Percentiles rank a stretch among this genome's conserved stretches.
These are phyloP conservation scores for Hemicentrotus pulcherrimus DNA, from an alignment of 35 echinoderm and acorn worm species.

Conservation along the genomic window DNA sequence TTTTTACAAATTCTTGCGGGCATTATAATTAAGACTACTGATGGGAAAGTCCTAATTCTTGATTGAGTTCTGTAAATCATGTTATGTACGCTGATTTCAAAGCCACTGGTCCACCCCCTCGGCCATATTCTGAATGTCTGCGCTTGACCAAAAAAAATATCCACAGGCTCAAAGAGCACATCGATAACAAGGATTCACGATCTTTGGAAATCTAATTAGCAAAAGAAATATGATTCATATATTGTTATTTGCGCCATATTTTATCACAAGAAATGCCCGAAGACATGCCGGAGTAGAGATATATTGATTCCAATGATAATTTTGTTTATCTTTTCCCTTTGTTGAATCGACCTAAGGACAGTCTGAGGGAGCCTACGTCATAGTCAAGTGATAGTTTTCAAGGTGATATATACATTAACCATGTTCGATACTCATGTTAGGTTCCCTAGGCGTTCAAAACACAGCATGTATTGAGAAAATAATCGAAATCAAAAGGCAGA, in stretches of 20 bases:
- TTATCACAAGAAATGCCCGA: background rate
- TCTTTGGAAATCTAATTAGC: background rate
- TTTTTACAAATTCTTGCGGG: too few relatives aligned
- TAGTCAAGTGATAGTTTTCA: background rate
- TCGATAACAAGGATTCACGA: background rate
- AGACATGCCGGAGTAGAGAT: background rate
- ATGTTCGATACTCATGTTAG: background rate
- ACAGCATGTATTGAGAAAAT: background rate
- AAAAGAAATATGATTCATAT: conserved; percentile 2
- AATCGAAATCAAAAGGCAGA: too few relatives aligned
- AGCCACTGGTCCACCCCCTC: background rate
- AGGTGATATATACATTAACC: background rate
- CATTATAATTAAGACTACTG: too few relatives aligned
- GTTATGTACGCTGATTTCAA: background rate
- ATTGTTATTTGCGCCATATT: background rate
- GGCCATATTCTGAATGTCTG: background rate
- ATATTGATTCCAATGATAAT: background rate
- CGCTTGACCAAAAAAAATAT: background rate
- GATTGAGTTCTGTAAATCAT: too few relatives aligned
- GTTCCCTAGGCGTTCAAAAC: background rate
- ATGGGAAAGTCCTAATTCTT: too few relatives aligned
- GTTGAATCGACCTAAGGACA: background rate
- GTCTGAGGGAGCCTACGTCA: background rate
- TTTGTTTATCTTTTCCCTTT: background rate
- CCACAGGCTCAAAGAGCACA: background rate